Evolutionary conservation across 2,113 vertebrate species (phyloP), one percentile per base, ranked within the genome.

Genomic region (Zosterops pallidus): DNA sequence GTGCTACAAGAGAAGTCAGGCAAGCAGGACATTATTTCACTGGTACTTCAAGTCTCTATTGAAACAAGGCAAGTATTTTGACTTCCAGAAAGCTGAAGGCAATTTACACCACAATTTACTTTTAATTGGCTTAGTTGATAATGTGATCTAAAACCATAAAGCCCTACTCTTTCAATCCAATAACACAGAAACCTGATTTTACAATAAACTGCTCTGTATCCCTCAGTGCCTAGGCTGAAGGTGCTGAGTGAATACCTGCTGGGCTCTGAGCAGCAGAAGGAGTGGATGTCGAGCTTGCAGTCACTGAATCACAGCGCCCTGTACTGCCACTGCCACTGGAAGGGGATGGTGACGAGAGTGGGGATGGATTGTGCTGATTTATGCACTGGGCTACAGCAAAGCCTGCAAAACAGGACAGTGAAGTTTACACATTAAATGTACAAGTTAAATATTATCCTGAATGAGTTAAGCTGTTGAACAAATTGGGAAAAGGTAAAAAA

Each of bases 361-460:
- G 98, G 0, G 98, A 98, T 12, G 98, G 96, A 80, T 97, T 98
- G 92, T 98, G 98, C 96, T 99, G 99, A 68, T 98, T 98, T 84
- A 99, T 97, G 86, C 98, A 99, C 95, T 99, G 99, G 93, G 99
- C 99, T 89, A 99, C 99, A 3, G 99, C 99, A 69, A 99, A 99
- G 83, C 99, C 99, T 99, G 97, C 24, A 95, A 97, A 95, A 95
- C 25, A 93, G 70, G 28, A 91, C 12, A 47, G 29, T 3, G 14
- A 80, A 35, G 5, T 33, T 76, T 46, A 86, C 5, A 3, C 25
- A 9, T 71, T 4, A 59, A 62, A 53, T 46, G 8, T 41, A 86
- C 5, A 3, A 41, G 11, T 65, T 4, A 59, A 67, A 50, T 46
- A 57, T 50, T 24, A 70, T 14, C n/a, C 53, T 10, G 5, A 24